Percentiles rank a stretch among this genome's conserved stretches.
phyloP scores from a whole-genome alignment of 2,888 invertebrate genomes.

The Tuberolachnus salignus region DNA sequence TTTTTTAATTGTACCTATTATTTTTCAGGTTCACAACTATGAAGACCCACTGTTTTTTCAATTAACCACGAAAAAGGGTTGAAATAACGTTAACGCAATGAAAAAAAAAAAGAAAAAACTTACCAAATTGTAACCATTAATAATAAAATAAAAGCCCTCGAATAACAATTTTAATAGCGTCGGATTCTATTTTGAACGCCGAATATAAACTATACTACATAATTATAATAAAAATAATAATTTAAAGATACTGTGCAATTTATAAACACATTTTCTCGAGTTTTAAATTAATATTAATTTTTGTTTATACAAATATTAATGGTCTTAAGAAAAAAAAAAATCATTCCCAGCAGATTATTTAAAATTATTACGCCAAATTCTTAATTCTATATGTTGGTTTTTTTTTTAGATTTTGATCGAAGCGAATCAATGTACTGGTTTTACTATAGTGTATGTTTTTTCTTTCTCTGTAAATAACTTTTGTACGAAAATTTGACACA shows the following conservation, averaged over 20 bases:
- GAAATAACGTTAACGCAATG: slow-evolving; percentile 34
- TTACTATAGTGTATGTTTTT: no score
- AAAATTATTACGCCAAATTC: slow-evolving; percentile 15
- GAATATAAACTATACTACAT: slow-evolving; percentile 44
- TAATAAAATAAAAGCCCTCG: slow-evolving; percentile 49
- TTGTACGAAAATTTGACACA: no score
- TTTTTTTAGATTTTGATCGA: no score
- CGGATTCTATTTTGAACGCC: slow-evolving; percentile 46
- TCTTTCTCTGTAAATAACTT: no score
- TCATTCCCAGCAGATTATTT: slow-evolving; percentile 18
- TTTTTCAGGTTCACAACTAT: slow-evolving; percentile 45
- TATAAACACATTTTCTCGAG: slow-evolving; percentile 39
- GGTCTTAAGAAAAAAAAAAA: slow-evolving; percentile 2
- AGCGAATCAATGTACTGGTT: no score
- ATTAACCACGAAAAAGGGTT: slow-evolving; percentile 52
- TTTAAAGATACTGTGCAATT: slow-evolving; percentile 49
- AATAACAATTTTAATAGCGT: slow-evolving; percentile 49
- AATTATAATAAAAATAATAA: slow-evolving; percentile 29
- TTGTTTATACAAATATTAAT: slow-evolving; percentile 8
- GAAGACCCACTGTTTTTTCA: slow-evolving; percentile 51
- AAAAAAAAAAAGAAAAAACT: slow-evolving; percentile 31
- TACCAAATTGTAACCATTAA: slow-evolving; percentile 48
- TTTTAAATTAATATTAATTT: slow-evolving; percentile 33
- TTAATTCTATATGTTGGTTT: no score
- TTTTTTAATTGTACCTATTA: slow-evolving; percentile 56